Conservation (phyloP, 1,140 invertebrate genomes). For the Coptotermes formosanus region DNA sequence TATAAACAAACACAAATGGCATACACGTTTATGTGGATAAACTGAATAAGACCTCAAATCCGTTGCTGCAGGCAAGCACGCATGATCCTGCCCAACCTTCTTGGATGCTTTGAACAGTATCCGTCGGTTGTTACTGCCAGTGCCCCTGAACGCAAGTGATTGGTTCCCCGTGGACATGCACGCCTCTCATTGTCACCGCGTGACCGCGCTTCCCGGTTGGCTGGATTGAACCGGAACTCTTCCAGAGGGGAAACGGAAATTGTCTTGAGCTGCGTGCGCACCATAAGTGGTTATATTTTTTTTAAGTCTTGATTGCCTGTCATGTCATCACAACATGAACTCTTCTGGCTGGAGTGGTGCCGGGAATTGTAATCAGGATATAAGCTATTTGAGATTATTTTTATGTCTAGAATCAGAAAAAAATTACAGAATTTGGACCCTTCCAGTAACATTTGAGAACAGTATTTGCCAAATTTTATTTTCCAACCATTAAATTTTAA, state of each 20-base stretch:
- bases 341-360: constrained; percentile 1
- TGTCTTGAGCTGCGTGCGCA: constrained; percentile 16
- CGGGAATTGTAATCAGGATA: background rate
- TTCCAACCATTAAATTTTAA: too few relatives aligned
- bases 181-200: background rate
- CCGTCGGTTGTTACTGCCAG: background rate
- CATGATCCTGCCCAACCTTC: background rate
- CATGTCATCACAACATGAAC: background rate
- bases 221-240: background rate
- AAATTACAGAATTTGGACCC: too few relatives aligned
- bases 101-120: background rate
- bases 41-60: too few relatives aligned
- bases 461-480: too few relatives aligned
- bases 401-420: background rate
- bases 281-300: constrained; percentile 10
- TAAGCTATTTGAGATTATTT: background rate
- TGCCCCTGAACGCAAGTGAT: background rate
- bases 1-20: too few relatives aligned
- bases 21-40: too few relatives aligned
- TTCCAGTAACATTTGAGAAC: too few relatives aligned
- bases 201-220: constrained; percentile 6
- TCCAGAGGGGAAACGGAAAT: background rate
- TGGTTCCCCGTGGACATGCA: constrained; percentile 12
- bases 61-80: background rate
- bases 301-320: background rate